These are phyloP conservation scores for Kryptolebias ocellatus DNA, from an alignment of 2,797 vertebrate species.

Conservation along the genomic window DNA sequence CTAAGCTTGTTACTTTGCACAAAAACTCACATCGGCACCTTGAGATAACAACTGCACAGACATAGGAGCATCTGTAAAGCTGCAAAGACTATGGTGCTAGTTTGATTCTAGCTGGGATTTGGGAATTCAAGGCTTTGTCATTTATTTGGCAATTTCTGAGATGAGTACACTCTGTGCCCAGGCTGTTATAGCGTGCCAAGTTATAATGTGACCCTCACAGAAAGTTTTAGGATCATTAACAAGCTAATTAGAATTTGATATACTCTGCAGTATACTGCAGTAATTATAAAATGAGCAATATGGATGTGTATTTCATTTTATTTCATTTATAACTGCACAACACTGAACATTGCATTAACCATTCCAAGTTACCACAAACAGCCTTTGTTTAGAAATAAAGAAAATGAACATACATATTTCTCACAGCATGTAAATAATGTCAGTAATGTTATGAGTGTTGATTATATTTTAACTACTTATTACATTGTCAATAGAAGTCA, in stretches of 20 bases:
- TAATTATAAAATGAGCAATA: slow-evolving; percentile 1
- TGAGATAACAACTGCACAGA: slow-evolving; percentile 17
- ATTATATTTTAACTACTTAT: too few relatives aligned
- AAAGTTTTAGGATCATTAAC: background rate
- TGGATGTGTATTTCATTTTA: background rate
- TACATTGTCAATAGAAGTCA: background rate
- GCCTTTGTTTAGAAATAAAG: too few relatives aligned
- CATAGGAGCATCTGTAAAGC: background rate
- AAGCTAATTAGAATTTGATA: slow-evolving; percentile 3
- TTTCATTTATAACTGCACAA: background rate
- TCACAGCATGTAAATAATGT: too few relatives aligned
- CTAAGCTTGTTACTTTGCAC: slow-evolving; percentile 41
- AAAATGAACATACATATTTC: too few relatives aligned
- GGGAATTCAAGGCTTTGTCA: slow-evolving; percentile 22
- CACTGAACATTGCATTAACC: background rate
- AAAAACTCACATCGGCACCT: slow-evolving; percentile 43
- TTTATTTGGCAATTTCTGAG: background rate
- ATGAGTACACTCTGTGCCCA: background rate
- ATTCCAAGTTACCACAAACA: background rate
- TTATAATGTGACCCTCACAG: background rate
- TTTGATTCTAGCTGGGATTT: slow-evolving; percentile 14
- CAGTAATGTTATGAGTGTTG: too few relatives aligned
- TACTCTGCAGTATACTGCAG: background rate
- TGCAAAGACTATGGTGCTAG: slow-evolving; percentile 30
- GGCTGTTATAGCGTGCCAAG: background rate